Evolutionary conservation across 64 coral and sea anemone species (phyloP), one percentile per base, ranked within the genome.

Genomic region (Montipora foliosa): DNA sequence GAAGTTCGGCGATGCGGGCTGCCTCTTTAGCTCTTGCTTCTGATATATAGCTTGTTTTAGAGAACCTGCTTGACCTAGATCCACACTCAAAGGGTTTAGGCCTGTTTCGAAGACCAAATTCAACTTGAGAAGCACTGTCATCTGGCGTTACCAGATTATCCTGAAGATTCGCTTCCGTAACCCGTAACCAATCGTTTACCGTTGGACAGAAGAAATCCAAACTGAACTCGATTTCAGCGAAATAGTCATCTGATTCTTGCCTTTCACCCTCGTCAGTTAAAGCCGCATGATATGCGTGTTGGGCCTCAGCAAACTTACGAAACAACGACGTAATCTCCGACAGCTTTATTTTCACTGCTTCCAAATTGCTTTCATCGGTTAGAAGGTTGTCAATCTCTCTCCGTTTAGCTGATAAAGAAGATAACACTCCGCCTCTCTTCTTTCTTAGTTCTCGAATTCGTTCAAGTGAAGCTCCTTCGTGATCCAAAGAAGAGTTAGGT

Each of bases 321-420:
- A 71, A 87, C 16, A 68, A 19, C 5, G 19, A 17, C 13, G 44
- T 66, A 46, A 67, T 67, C 25, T 85, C 61, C 5, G 44, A 6
- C 44, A 85, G 7, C 25, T 85, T 85, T 5, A 47, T 16, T 13
- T 85, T 67, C n/a, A 85, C 60, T 37, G 61, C 13, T 5, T 61
- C 52, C 11, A 85, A 17, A 46, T 85, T 85, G 44, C 16, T 82
- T 19, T 60, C 79, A 29, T 55, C 79, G 1, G 79, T 82, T 8
- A 82, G 45, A 58, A 82, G 51, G 17, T 59, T 21, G 50, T 82
- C 79, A 19, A 82, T 82, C 17, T 82, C 50, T 58, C 16, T 55
- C 3, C 58, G 44, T 24, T 87, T 87, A 14, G 37, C 16, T 14
- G 64, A 70, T 24, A 87, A 70, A 17, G 68, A 67, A 50, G 47